Conservation (phyloP, 2,797 vertebrate genomes). For the Balearica regulorum region DNA sequence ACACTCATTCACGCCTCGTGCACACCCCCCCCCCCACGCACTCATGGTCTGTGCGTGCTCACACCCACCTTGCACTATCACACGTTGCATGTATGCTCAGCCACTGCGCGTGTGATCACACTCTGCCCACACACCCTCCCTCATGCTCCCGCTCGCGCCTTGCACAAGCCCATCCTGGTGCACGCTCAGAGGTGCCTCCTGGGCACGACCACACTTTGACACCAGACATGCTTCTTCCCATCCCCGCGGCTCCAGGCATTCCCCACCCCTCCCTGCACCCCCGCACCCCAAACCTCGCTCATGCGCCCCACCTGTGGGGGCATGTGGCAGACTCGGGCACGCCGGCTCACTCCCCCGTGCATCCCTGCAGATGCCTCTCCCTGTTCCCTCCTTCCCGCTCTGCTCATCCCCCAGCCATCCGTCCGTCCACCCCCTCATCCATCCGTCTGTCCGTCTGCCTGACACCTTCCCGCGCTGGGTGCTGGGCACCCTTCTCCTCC, state of each 20-base stretch:
- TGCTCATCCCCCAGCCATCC: not conserved
- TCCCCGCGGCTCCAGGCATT: rapidly evolving
- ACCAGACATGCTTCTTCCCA: rapidly evolving
- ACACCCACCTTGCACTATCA: not conserved
- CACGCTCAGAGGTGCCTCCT: rapidly evolving
- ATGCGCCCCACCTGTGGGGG: rapidly evolving
- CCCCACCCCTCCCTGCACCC: not conserved
- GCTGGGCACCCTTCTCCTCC: not conserved
- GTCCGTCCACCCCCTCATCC: not conserved
- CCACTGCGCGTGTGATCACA: rapidly evolving
- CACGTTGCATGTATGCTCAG: rapidly evolving
- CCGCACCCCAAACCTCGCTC: not conserved
- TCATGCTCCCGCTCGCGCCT: rapidly evolving
- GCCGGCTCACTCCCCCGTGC: rapidly evolving
- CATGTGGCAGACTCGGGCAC: rapidly evolving
- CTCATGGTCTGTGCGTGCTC: not conserved
- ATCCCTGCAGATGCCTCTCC: not conserved
- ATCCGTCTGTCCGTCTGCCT: not conserved
- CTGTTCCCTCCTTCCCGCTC: not conserved
- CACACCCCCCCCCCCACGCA: not conserved
- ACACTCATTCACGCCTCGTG: not conserved
- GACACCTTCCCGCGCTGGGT: not conserved
- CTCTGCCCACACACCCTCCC: not conserved
- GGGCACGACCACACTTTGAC: rapidly evolving
- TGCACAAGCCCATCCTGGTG: rapidly evolving